Evolutionary conservation across 2,888 invertebrate genomes (phyloP).

Genomic region (Aethes cnicana): DNA sequence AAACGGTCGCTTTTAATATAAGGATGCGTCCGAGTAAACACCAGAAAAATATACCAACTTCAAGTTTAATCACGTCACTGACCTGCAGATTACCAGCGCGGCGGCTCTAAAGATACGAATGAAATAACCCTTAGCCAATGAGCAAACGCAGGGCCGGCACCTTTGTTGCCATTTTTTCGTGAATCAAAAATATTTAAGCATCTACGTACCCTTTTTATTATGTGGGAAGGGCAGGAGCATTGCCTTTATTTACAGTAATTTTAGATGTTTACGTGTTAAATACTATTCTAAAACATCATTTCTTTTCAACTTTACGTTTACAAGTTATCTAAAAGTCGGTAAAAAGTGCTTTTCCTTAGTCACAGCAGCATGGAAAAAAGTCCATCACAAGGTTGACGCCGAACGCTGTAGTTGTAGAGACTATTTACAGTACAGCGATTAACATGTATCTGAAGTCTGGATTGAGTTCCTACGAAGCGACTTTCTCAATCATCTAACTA

Average conservation of each 20-base stretch:
- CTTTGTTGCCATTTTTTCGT: conserved; percentile 25
- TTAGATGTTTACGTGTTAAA: conserved; percentile 17
- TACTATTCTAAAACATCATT: no score
- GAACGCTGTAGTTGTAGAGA: no score
- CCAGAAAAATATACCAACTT: neutral
- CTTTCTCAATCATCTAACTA: no score
- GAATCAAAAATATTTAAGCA: conserved; percentile 27
- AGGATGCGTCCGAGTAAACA: neutral
- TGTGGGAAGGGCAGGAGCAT: conserved; percentile 8
- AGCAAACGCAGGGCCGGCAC: conserved; percentile 14
- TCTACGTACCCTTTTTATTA: conserved; percentile 10
- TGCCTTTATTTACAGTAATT: conserved; percentile 24
- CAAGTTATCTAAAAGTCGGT: no score
- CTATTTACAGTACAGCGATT: no score
- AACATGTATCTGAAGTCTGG: no score
- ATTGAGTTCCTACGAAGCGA: no score
- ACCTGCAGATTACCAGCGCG: neutral
- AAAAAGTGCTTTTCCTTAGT: no score
- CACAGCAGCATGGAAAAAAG: no score
- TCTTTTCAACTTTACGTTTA: no score
- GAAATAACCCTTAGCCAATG: conserved; percentile 20
- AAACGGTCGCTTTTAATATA: neutral
- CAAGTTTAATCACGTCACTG: conserved; percentile 3
- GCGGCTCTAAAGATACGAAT: conserved; percentile 2
- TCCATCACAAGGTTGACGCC: no score